Base-by-base conservation (phyloP, 2,797 vertebrate species). In the Alauda arvensis region DNA sequence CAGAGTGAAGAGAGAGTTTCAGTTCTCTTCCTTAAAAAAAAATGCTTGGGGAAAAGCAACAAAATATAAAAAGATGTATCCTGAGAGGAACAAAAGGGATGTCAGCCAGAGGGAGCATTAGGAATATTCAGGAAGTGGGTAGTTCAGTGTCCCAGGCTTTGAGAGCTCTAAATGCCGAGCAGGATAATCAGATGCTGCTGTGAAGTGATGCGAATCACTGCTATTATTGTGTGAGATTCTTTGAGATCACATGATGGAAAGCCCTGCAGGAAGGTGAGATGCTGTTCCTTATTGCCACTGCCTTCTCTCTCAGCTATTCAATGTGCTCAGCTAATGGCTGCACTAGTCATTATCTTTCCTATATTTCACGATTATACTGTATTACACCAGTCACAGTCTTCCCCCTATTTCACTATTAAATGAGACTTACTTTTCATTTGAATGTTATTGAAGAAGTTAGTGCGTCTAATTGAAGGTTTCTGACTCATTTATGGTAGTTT, bases 371-470 rank as follows among this genome's bases (percentile, higher is more conserved):
- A 90, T 90, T 91, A 87, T 86, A 31, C 45, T 84, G 8, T 92
- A 74, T 93, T 86, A 88, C 33, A 84, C 56, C n/a, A 86, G 90
- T 63, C 81, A 89, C 76, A 91, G 20, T 89, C 61, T 33, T 81
- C 67, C 67, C 33, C 20, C 33, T 84, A 84, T 90, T 92, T 93
- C 89, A 89, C 59, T 89, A 57, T 85, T 95, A 89, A 93, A 93
- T 87, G 70, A 83, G 87, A 77, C 83, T 91, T 86, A 77, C 69
- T 81, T 94, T 89, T 91, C 75, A 87, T 92, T 92, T n/a, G 45
- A 68, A 89, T 89, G 28, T 89, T 92, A 88, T 89, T 91, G 79
- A 83, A 88, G 77, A 90, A 83, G 71, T 91, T 91, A 94, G 65
- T 85, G 70, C 4, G 1, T 70, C 72, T 89, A 91, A 82, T 63